Percentiles rank a stretch among this genome's conserved stretches.
Conservation (phyloP, 2,888 invertebrate genomes). For the Prionchulus punctatus region DNA sequence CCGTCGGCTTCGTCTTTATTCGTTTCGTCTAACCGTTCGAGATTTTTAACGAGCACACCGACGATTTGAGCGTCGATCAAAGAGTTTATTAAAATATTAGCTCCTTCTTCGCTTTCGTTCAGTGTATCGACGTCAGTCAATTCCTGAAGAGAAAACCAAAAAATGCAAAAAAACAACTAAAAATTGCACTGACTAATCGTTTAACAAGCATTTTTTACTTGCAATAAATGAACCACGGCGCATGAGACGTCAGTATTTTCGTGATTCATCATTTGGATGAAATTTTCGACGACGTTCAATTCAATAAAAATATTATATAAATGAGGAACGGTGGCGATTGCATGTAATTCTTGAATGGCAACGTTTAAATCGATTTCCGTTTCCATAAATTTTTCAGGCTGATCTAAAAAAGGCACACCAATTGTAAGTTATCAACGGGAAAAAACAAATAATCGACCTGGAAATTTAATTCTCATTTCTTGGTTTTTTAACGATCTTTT, state of each 20-base stretch:
- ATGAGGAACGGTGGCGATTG: slow-evolving; percentile 83
- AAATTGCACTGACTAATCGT: neutral
- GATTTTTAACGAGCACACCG: slow-evolving; percentile 73
- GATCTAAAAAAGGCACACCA: slow-evolving; percentile 14
- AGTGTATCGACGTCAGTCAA: slow-evolving; percentile 87
- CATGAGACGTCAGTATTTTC: slow-evolving; percentile 85
- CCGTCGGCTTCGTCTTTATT: slow-evolving; percentile 54
- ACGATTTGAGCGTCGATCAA: slow-evolving; percentile 75
- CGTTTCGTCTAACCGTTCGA: slow-evolving; percentile 81
- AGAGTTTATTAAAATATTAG: slow-evolving; percentile 57
- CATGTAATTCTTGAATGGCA: slow-evolving; percentile 67
- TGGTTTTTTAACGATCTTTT: slow-evolving; percentile 81
- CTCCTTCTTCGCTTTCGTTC: slow-evolving; percentile 58
- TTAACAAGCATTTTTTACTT: too few species aligned
- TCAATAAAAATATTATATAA: slow-evolving; percentile 79
- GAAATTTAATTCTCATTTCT: slow-evolving; percentile 94
- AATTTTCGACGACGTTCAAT: slow-evolving; percentile 65
- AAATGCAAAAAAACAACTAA: neutral
- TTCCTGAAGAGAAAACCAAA: slow-evolving; percentile 45
- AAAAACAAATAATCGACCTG: slow-evolving; percentile 43
- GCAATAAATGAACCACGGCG: slow-evolving; percentile 52
- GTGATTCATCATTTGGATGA: slow-evolving; percentile 80
- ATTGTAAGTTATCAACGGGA: slow-evolving; percentile 6
- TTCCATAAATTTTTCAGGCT: slow-evolving; percentile 60
- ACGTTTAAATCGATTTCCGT: slow-evolving; percentile 85